Evolutionary conservation across 2,113 vertebrate species (phyloP), one percentile per base, ranked within the genome.

Genomic region (Daubentonia madagascariensis): DNA sequence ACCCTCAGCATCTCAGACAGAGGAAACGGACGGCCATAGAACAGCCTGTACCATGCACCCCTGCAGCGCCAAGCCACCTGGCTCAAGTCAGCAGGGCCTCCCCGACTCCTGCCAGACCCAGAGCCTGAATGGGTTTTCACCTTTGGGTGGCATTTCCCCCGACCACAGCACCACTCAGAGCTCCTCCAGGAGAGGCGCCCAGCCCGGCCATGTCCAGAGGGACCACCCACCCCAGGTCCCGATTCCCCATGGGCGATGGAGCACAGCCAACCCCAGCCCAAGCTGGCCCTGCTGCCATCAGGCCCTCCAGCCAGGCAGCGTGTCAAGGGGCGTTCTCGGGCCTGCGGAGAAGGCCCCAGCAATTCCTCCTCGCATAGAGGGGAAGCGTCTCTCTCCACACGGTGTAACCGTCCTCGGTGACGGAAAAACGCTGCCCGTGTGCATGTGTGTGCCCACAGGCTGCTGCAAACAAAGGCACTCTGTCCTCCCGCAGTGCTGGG

Each of bases 401-500:
- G 1, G 35, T 0, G 1, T 25, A 18, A 11, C 23, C 3, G 18
- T 23, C 20, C n/a, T 1, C 11, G 1, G n/a, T 30, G 16, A 3
- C 0, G 2, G 40, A 10, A 2, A 6, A 16, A 2, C 9, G 2
- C 20, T 0, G 18, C 22, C 18, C 11, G 0, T 7, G 48, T 23
- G 57, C 45, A 0, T 11, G 8, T 10, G 67, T 48, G 78, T 23
- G 23, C 81, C 57, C 85, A 0, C 0, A 23, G 43, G 89, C 32
- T 8, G 76, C 70, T 63, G 94, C 85, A 92, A 40, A 92, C 59
- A 96, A 83, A 96, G 61, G 28, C 89, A 30, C 75, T 94, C 88
- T 73, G 89, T 88, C 48, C 68, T 85, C 72, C n/a, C 1, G 8
- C 2, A 22, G 57, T 0, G 1, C 37, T 4, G 6, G 50, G 86